phyloP scores from a whole-genome alignment of 2,113 vertebrate species.

The Psittacula cyanocephala region DNA sequence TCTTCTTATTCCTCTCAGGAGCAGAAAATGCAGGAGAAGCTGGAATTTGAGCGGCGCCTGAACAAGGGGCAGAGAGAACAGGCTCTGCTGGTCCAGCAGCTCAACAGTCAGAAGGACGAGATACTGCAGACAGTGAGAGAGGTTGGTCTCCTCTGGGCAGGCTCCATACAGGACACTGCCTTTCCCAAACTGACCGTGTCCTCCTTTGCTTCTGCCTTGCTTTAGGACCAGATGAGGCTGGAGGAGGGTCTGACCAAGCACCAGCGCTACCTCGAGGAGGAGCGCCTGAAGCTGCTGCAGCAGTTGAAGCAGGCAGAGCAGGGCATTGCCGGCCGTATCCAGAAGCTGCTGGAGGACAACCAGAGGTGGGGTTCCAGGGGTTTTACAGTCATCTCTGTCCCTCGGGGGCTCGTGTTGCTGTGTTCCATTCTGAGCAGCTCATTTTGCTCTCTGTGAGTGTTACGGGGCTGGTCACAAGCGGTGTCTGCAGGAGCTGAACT shows the following conservation, averaged over 20 bases:
- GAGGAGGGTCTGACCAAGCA: slow-evolving; percentile 82
- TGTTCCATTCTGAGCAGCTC: not conserved
- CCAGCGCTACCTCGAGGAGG: slow-evolving; percentile 82
- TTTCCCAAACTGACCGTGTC: not conserved
- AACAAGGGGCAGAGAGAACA: slow-evolving; percentile 85
- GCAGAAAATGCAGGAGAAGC: slow-evolving; percentile 85
- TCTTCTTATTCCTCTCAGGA: slow-evolving; percentile 71
- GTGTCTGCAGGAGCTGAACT: not conserved
- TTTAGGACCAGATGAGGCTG: slow-evolving; percentile 86
- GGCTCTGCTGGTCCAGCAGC: slow-evolving; percentile 83
- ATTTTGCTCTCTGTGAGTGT: not conserved
- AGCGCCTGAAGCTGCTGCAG: slow-evolving; percentile 81
- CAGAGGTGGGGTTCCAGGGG: slow-evolving; percentile 73
- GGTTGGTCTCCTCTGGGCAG: slow-evolving; percentile 64
- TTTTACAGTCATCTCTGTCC: not conserved
- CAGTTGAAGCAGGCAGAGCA: slow-evolving; percentile 83
- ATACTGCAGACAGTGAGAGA: slow-evolving; percentile 88
- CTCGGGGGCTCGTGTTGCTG: accelerated
- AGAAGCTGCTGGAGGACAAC: slow-evolving; percentile 85
- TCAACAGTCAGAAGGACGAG: slow-evolving; percentile 82
- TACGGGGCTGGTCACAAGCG: accelerated
- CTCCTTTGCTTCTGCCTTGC: not conserved
- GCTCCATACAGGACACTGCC: not conserved
- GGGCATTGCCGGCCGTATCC: slow-evolving; percentile 77
- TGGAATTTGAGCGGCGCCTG: slow-evolving; percentile 87